These are phyloP conservation scores for Amphiprion clarkii DNA, from an alignment of 2,797 vertebrate genomes.

Conservation along the genomic window DNA sequence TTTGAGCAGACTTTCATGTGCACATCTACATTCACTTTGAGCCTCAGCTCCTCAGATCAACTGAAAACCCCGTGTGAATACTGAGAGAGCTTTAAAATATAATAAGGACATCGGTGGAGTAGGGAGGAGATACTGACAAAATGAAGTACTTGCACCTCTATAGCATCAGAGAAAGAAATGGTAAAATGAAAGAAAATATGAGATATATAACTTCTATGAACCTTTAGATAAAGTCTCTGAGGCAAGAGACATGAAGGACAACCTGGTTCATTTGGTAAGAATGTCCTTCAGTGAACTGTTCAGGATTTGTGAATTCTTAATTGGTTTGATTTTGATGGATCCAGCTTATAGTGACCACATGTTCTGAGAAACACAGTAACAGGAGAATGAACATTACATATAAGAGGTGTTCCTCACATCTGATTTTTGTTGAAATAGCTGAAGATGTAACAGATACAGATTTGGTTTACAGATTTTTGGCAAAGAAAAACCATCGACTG, in stretches of 20 bases:
- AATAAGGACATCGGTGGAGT: not conserved
- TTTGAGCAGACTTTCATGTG: conserved; percentile 24
- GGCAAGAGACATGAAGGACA: not conserved
- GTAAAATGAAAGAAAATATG: not conserved
- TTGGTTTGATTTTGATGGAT: conserved; percentile 28
- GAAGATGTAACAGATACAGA: not conserved
- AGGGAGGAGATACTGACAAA: conserved; percentile 6
- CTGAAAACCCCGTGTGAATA: conserved; percentile 21
- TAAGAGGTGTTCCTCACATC: not conserved
- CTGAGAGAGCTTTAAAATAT: conserved; percentile 19
- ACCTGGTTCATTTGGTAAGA: not conserved
- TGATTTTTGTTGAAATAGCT: too few species aligned
- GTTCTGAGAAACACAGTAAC: not conserved
- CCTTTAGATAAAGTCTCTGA: not conserved
- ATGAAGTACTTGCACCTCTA: not conserved
- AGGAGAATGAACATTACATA: not conserved
- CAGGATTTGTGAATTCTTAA: conserved; percentile 11
- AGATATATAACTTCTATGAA: conserved; percentile 2
- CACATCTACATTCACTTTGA: conserved; percentile 21
- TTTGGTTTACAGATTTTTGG: not conserved
- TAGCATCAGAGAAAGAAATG: not conserved
- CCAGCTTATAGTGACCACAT: not conserved
- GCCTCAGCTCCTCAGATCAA: conserved; percentile 30
- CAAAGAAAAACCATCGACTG: not conserved
- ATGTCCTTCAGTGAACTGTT: not conserved